Percentiles rank a stretch among this genome's conserved stretches.
These are phyloP conservation scores for Tetropium fuscum DNA, from an alignment of 2,888 invertebrate genomes.

Conservation along the genomic window DNA sequence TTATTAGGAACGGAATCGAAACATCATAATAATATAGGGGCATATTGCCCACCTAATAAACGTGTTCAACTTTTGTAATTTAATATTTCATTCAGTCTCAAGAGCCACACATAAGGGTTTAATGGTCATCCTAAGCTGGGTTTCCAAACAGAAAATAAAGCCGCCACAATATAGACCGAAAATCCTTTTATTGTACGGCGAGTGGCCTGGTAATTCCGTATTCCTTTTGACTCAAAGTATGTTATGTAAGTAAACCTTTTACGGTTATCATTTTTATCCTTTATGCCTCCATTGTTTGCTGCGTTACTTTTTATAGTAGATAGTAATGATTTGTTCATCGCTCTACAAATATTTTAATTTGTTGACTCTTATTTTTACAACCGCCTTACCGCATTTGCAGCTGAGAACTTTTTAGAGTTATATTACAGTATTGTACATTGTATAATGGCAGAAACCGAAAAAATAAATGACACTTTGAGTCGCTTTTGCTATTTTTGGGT, in stretches of 20 bases:
- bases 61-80: constrained; percentile 20
- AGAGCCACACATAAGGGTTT: constrained; percentile 21
- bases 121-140: constrained; percentile 34
- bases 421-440: too few relatives aligned
- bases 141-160: constrained; percentile 40
- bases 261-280: constrained; percentile 53
- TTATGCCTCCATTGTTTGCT: constrained; percentile 34
- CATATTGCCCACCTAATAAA: too few relatives aligned
- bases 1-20: too few relatives aligned
- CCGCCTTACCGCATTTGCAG: constrained; percentile 22
- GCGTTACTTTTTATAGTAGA: constrained; percentile 39
- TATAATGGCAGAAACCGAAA: too few relatives aligned
- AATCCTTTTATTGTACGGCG: constrained; percentile 49
- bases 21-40: too few relatives aligned
- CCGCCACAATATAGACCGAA: constrained; percentile 39
- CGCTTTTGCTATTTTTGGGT: too few relatives aligned
- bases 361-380: constrained; percentile 32
- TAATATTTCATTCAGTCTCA: constrained; percentile 27
- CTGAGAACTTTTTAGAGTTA: background rate
- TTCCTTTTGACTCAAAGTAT: constrained; percentile 55
- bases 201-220: constrained; percentile 51
- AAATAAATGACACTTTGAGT: too few relatives aligned
- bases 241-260: constrained; percentile 54
- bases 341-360: constrained; percentile 41
- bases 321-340: constrained; percentile 48